A percentile compares a stretch with the other conserved stretches of the same genome.
phyloP scores from a whole-genome alignment of 2,113 vertebrate genomes.

The Rhizomys pruinosus region DNA sequence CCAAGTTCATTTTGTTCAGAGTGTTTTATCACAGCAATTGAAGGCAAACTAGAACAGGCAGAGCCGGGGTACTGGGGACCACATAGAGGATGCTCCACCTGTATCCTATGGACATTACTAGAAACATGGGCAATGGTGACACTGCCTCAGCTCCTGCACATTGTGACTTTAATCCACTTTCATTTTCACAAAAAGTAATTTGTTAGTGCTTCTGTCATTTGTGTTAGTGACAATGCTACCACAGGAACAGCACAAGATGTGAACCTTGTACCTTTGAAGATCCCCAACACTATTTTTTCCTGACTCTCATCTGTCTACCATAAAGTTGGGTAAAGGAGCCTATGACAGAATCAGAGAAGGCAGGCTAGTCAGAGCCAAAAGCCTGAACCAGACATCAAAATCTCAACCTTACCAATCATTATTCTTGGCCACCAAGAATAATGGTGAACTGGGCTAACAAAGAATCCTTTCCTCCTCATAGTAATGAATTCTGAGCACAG shows the following conservation, averaged over 20 bases:
- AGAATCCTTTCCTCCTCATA: not conserved
- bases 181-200: not conserved
- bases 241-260: not conserved
- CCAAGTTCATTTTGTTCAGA: no score
- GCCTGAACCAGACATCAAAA: conserved; percentile 6
- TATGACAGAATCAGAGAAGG: not conserved
- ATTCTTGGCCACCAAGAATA: conserved; percentile 42
- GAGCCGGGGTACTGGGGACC: not conserved
- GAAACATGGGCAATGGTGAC: not conserved
- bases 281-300: not conserved
- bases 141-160: not conserved
- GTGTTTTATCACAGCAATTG: no score
- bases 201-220: not conserved
- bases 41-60: no score
- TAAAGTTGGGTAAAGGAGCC: not conserved
- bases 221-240: not conserved
- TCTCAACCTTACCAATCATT: conserved; percentile 6
- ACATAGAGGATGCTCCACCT: not conserved
- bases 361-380: not conserved
- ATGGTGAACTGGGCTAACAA: not conserved
- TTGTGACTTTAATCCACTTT: not conserved
- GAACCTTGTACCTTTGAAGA: not conserved
- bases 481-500: not conserved
- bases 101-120: not conserved
- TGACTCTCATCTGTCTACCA: not conserved